Evolutionary conservation across 2,797 vertebrate species (phyloP), one percentile per base, ranked within the genome.

Genomic region (Melopsittacus undulatus): DNA sequence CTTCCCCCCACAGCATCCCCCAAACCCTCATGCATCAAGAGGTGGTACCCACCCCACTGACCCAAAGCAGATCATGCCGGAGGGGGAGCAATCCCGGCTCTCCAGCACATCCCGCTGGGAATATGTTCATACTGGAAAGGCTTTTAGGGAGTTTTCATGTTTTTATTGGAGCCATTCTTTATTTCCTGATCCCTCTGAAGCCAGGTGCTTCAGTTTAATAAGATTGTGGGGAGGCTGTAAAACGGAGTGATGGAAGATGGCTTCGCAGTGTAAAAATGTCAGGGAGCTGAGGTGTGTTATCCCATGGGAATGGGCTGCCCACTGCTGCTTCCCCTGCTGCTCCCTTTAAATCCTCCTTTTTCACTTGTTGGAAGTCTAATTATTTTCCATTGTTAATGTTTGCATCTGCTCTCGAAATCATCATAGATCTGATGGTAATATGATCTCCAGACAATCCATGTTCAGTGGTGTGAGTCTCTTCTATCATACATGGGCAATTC

Each of bases 171-270:
- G 69, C 87, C 64, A 68, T 95, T 92, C 82, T 94, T 96, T 95
- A 93, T 93, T 88, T 83, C 74, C 67, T 4, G 24, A 51, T 94
- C 63, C 78, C 57, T 93, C 81, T 11, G 68, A 94, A 93, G 87
- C 85, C 79, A 89, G 94, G 91, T 92, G 91, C 86, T 92, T 87
- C 61, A n/a, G 85, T 95, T 96, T 95, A 92, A 95, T 95, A 83
- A 93, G 91, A 88, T 91, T 96, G 93, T 0, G 4, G 70, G 96
- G 92, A 95, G 87, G 77, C 82, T 29, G 26, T 93, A 95, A 97
- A 96, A 94, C 32, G 0, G 56, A 69, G 82, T 81, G 87, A 92
- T 87, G 49, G 84, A 81, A 78, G 90, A 76, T 75, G 75, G 82
- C 45, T 96, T 90, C 64, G 86, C 83, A 80, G 82, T 0, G 1